Evolutionary conservation across 2,113 vertebrate species (phyloP).

Genomic region (Oreotrochilus melanogaster): DNA sequence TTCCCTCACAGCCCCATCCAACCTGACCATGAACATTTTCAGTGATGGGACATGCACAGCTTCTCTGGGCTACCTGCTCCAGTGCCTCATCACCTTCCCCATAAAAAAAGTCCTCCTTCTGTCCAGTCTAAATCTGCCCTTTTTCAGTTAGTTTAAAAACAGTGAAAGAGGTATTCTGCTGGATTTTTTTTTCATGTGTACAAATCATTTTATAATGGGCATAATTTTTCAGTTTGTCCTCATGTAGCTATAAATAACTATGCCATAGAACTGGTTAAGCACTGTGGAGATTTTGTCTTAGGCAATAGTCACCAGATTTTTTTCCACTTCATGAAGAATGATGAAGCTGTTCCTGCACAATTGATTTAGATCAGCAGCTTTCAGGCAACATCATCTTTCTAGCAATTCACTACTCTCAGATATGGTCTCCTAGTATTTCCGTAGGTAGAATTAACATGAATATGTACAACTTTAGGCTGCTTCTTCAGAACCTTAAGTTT

Average conservation of each 20-base stretch:
- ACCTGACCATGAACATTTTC: not conserved
- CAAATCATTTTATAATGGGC: not conserved
- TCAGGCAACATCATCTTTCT: not conserved
- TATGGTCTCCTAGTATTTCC: not conserved
- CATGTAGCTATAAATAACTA: not conserved
- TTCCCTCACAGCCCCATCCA: not conserved
- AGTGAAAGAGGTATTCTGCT: not conserved
- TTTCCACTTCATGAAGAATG: too few species aligned
- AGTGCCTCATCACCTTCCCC: accelerated
- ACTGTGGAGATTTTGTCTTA: not conserved
- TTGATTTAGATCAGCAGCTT: not conserved
- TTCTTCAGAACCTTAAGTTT: not conserved
- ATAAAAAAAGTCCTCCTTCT: not conserved
- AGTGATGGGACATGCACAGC: accelerated
- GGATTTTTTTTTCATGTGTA: not conserved
- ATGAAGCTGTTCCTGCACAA: not conserved
- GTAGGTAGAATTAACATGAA: not conserved
- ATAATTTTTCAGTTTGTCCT: not conserved
- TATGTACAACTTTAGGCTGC: not conserved
- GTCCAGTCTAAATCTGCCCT: not conserved
- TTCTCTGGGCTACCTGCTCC: not conserved
- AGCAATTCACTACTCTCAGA: not conserved
- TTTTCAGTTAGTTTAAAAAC: not conserved
- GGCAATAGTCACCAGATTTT: not conserved
- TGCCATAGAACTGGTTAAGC: not conserved